These are phyloP conservation scores for Drosophila yooni DNA, from an alignment of 2,888 invertebrate genomes.

Conservation along the genomic window DNA sequence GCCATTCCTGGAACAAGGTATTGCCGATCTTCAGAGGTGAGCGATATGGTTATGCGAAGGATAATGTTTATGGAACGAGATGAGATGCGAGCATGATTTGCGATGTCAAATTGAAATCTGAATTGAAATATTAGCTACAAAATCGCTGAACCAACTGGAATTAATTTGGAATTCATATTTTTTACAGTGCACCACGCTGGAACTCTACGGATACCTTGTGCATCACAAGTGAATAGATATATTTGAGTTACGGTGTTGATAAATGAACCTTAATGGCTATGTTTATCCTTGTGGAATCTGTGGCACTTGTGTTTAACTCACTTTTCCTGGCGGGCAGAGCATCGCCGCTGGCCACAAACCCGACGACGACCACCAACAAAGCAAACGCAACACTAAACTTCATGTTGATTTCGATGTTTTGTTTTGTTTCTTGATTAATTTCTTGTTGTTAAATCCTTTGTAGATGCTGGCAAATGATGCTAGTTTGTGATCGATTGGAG, in stretches of 20 bases:
- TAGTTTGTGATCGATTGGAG: slow-evolving; percentile 27
- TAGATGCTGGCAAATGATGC: slow-evolving; percentile 14
- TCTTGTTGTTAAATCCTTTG: slow-evolving; percentile 48
- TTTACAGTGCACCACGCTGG: background rate
- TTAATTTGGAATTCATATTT: background rate
- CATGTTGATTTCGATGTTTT: slow-evolving; percentile 59
- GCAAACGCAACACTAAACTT: slow-evolving; percentile 77
- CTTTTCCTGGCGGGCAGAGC: slow-evolving; percentile 82
- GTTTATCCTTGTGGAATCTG: slow-evolving; percentile 10
- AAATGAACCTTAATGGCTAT: background rate
- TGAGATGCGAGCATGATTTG: background rate
- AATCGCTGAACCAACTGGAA: background rate
- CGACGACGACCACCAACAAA: slow-evolving; percentile 77
- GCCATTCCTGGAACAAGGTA: slow-evolving; percentile 78
- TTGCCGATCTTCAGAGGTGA: slow-evolving; percentile 68
- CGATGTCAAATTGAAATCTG: background rate
- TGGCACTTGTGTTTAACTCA: slow-evolving; percentile 60
- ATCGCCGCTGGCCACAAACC: slow-evolving; percentile 74
- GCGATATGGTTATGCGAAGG: slow-evolving; percentile 1
- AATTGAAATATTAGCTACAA: background rate
- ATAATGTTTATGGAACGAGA: slow-evolving; percentile 15
- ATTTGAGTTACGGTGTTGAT: background rate
- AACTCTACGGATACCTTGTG: background rate
- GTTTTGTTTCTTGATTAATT: slow-evolving; percentile 9
- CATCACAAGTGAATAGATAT: background rate